These are phyloP conservation scores for Nymphalis urticae DNA, from an alignment of 2,888 invertebrate species.

Conservation along the genomic window DNA sequence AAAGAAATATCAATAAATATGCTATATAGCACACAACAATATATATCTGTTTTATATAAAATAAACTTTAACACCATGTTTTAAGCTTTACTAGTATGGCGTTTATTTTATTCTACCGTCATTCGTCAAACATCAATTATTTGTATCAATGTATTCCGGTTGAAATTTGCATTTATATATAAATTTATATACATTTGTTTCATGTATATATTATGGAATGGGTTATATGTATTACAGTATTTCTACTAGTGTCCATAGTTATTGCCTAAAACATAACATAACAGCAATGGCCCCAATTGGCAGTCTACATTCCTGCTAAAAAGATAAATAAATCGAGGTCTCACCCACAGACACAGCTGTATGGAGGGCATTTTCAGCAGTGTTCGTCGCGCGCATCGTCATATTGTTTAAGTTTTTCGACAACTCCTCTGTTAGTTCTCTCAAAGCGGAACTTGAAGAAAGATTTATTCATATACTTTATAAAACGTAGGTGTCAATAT, in stretches of 20 bases:
- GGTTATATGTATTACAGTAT: no score
- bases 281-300: no score
- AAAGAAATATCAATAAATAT: not conserved
- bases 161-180: no score
- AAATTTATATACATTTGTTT: no score
- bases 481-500: not conserved
- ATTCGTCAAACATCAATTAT: no score
- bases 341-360: slow-evolving; percentile 51
- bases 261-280: no score
- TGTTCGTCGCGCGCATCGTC: slow-evolving; percentile 44
- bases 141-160: no score
- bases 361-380: slow-evolving; percentile 49
- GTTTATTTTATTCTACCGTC: no score
- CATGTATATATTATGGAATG: no score
- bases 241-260: no score
- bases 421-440: slow-evolving; percentile 47
- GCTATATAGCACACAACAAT: not conserved
- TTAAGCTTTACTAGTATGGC: no score
- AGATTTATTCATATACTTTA: not conserved
- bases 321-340: slow-evolving; percentile 16
- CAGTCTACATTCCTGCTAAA: not conserved
- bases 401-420: slow-evolving; percentile 44
- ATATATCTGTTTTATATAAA: not conserved
- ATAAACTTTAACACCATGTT: no score
- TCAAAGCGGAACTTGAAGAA: slow-evolving; percentile 45